Evolutionary conservation across 2,113 vertebrate species (phyloP).

Genomic region (Oceanodroma tethys): DNA sequence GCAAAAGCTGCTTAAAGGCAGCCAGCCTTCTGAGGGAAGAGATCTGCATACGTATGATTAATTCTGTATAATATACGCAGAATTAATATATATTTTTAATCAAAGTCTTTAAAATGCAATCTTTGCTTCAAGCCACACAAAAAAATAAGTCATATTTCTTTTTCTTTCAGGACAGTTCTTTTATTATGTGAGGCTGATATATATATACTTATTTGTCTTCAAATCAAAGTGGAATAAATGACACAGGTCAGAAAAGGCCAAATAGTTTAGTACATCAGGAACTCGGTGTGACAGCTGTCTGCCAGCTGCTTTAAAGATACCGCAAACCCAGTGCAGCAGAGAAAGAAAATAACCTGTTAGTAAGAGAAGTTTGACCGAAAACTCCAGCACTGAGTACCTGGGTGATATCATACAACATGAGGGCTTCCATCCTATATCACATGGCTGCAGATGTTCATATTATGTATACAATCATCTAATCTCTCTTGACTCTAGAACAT

Average conservation of each 20-base stretch:
- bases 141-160: neutral
- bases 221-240: neutral
- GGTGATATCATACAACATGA: neutral
- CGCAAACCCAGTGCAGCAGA: neutral
- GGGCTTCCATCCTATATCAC: neutral
- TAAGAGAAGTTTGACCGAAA: neutral
- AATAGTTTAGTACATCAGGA: neutral
- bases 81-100: neutral
- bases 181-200: neutral
- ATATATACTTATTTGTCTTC: neutral
- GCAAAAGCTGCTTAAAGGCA: slow-evolving; percentile 56
- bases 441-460: slow-evolving; percentile 43
- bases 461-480: slow-evolving; percentile 42
- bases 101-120: slow-evolving; percentile 2
- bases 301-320: neutral
- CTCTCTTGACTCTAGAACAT: slow-evolving; percentile 53
- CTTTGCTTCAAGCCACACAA: neutral
- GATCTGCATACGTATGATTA: neutral
- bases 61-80: neutral
- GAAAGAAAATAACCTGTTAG: neutral
- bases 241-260: neutral
- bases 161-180: neutral
- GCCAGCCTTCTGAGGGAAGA: neutral
- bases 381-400: neutral
- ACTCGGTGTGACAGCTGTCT: neutral